Base-by-base conservation (phyloP, 2,888 invertebrate species). In the Drosophila monieri region DNA sequence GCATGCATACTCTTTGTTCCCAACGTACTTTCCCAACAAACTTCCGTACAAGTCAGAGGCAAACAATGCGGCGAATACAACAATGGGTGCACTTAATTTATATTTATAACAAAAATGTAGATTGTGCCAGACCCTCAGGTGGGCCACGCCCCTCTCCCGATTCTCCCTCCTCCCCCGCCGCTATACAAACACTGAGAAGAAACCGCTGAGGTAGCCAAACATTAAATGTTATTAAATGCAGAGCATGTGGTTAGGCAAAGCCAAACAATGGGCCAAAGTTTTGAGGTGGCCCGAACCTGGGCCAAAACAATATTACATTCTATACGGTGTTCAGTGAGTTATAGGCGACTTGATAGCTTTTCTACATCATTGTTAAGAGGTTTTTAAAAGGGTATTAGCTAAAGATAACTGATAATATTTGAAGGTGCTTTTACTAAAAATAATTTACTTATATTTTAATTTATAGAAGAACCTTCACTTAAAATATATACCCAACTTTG, bases 201-300 rank as follows among this genome's bases (percentile, higher is more conserved):
- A 67, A 60, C 61, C 73, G 69, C 65, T 64, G 54, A 72, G 76
- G 57, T 73, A 66, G 73, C 58, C 85, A 80, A 87, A 85, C 68
- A 85, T 71, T 73, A 71, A 78, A 76, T 73, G 85, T 85, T 80
- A 81, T 87, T 80, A 87, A 87, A 87, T 85, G 85, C 83, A 81
- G 76, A 81, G 55, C 54, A 80, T 54, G 64, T 43, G 76, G 54
- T 41, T 48, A 44, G 58, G 56, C 66, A 49, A 77, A 62, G 1
- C 44, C 76, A 78, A 85, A 80, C 64, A 51, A 46, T 72, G 64
- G 67, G 57, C 44, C 37, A 57, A 86, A 87, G 85, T 51, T 85
- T 78, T 85, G 58, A 58, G 66, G 61, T 70, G 47, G 54, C 52
- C 54, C 48, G 58, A 78, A 68, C 65, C 70, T 58, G 51, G 5